Evolutionary conservation across 2,888 invertebrate genomes (phyloP).

Genomic region (Sinohyriopsis cumingii): DNA sequence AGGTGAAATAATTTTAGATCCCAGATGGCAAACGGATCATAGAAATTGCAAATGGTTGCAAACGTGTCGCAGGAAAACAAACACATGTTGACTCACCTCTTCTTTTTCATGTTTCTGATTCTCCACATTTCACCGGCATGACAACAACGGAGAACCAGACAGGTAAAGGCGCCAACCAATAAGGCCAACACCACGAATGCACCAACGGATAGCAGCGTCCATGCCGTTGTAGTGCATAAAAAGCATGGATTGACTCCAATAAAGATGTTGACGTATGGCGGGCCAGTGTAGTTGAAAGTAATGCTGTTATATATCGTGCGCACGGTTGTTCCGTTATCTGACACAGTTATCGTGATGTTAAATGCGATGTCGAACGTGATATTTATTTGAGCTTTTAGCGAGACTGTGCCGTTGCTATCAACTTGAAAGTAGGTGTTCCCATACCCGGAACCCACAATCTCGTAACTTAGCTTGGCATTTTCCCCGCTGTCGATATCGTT

Average conservation of each 20-base stretch:
- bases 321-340: conserved; percentile 23
- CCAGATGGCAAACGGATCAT: too few relatives aligned
- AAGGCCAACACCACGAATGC: conserved; percentile 12
- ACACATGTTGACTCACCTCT: conserved; percentile 3
- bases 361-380: conserved; percentile 35
- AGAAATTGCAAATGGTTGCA: too few relatives aligned
- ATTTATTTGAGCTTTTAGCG: conserved; percentile 17
- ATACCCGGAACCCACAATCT: conserved; percentile 22
- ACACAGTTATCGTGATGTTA: conserved; percentile 23
- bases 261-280: conserved; percentile 17
- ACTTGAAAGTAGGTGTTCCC: conserved; percentile 22
- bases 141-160: conserved; percentile 16
- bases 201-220: conserved; percentile 18
- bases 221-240: conserved; percentile 31
- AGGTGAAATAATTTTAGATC: too few relatives aligned
- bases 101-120: conserved; percentile 18
- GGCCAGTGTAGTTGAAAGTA: conserved; percentile 26
- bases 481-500: conserved; percentile 25
- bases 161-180: conserved; percentile 1
- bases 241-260: conserved; percentile 22
- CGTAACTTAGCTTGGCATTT: conserved; percentile 27
- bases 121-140: conserved; percentile 17
- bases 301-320: conserved; percentile 27
- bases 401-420: conserved; percentile 23
- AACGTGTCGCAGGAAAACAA: too few relatives aligned